phyloP scores from a whole-genome alignment of 2,888 invertebrate genomes.

The Calameuta filiformis region DNA sequence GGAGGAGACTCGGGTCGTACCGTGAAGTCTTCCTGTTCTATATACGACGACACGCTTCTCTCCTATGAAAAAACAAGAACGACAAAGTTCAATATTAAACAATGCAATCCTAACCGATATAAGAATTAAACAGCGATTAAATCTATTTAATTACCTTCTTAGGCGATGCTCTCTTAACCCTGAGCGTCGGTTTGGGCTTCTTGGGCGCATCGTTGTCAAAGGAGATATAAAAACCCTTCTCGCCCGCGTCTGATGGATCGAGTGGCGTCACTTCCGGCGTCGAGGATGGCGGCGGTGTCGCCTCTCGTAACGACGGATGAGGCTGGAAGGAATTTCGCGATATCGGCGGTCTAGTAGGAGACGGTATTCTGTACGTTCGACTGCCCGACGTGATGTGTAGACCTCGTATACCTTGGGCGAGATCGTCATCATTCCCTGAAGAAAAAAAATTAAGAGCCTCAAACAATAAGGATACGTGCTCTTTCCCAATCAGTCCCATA shows the following conservation, averaged over 20 bases:
- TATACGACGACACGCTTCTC: slow-evolving; percentile 53
- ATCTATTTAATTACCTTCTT: slow-evolving; percentile 72
- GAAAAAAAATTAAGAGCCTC: slow-evolving; percentile 50
- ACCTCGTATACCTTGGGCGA: slow-evolving; percentile 76
- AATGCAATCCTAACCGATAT: background rate
- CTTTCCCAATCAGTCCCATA: background rate
- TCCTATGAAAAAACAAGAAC: slow-evolving; percentile 39
- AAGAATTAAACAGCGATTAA: background rate
- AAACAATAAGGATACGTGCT: background rate
- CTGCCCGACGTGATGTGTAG: slow-evolving; percentile 89
- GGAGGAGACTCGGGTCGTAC: slow-evolving; percentile 52
- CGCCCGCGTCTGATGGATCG: slow-evolving; percentile 67
- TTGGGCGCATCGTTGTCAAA: slow-evolving; percentile 91
- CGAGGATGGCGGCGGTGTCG: slow-evolving; percentile 66
- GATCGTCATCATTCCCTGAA: slow-evolving; percentile 58
- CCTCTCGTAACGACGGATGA: slow-evolving; percentile 55
- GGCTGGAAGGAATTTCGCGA: slow-evolving; percentile 79
- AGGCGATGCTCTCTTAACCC: slow-evolving; percentile 80
- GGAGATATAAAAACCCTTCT: slow-evolving; percentile 93
- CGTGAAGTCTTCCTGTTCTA: slow-evolving; percentile 55
- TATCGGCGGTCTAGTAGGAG: slow-evolving; percentile 82
- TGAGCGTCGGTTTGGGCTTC: slow-evolving; percentile 87
- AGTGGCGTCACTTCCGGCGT: slow-evolving; percentile 62
- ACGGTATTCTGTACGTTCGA: slow-evolving; percentile 89
- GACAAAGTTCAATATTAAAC: background rate